A percentile compares a stretch with the other conserved stretches of the same genome.
Evolutionary conservation across 2,113 vertebrate genomes (phyloP).

Genomic region (Sander vitreus): DNA sequence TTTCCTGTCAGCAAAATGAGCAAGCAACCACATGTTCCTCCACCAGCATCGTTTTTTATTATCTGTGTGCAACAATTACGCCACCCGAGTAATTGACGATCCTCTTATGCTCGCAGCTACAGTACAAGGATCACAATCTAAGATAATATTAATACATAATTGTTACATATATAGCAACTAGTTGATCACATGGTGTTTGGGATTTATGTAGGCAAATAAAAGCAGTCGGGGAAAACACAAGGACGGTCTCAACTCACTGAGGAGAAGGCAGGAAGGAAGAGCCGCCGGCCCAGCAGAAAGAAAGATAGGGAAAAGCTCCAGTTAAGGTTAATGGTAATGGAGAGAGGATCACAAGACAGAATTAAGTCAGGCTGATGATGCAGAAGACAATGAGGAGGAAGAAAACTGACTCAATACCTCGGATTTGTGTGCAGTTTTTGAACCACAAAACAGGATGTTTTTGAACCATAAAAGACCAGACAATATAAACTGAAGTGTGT

Average conservation of each 20-base stretch:
- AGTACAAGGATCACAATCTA: neutral
- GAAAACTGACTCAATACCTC: neutral
- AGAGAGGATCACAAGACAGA: constrained; percentile 5
- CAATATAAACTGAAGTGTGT: neutral
- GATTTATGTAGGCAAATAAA: constrained; percentile 1
- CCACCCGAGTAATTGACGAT: constrained; percentile 12
- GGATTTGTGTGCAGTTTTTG: neutral
- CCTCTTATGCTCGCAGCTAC: neutral
- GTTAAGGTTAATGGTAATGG: constrained; percentile 3
- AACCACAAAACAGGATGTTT: neutral
- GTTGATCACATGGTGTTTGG: constrained; percentile 9
- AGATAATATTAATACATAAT: constrained; percentile 37
- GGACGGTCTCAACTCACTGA: neutral
- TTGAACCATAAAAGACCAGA: neutral
- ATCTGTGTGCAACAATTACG: constrained; percentile 49
- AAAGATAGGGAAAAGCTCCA: neutral
- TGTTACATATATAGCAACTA: constrained; percentile 4
- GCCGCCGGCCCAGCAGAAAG: neutral
- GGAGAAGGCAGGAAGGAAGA: constrained; percentile 21
- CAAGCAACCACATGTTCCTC: constrained; percentile 26
- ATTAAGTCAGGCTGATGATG: neutral
- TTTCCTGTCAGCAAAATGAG: constrained; percentile 52
- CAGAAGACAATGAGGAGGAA: neutral
- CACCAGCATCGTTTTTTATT: constrained; percentile 49
- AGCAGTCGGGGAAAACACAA: neutral